These are phyloP conservation scores for Aurelia sp. DNA, from an alignment of 30 jellyfish, hydroid and myxozoan genomes.

Conservation along the genomic window DNA sequence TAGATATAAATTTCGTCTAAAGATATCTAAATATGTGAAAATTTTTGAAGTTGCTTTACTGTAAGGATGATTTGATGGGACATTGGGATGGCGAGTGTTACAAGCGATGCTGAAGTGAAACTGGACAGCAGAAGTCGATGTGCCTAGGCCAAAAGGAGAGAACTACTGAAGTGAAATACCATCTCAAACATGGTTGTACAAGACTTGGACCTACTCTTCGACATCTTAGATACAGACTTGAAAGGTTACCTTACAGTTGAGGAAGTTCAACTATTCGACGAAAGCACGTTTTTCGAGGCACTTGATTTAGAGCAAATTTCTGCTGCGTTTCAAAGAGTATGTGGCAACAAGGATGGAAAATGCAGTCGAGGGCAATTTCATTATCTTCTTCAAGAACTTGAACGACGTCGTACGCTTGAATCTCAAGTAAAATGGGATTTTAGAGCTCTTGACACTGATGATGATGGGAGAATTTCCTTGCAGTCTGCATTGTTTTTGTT, in stretches of 20 bases:
- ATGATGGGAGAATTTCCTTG: constrained; percentile 82
- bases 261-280: constrained; percentile 85
- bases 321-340: constrained; percentile 74
- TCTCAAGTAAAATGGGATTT: constrained; percentile 90
- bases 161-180: not conserved
- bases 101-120: no score
- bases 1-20: no score
- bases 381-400: constrained; percentile 67
- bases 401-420: constrained; percentile 88
- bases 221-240: constrained; percentile 70
- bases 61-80: no score
- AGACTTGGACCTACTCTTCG: constrained; percentile 84
- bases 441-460: constrained; percentile 77
- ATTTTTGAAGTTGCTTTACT: no score
- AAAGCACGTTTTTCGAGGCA: constrained; percentile 66
- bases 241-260: constrained; percentile 76
- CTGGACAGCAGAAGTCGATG: no score
- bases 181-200: constrained; percentile 76
- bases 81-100: no score
- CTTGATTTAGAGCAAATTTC: constrained; percentile 75
- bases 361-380: constrained; percentile 68
- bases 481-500: constrained; percentile 87
- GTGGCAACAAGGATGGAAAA: constrained; percentile 63
- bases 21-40: no score
- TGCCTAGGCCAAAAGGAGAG: no score